Evolutionary conservation across 2,113 vertebrate genomes (phyloP).

Genomic region (Onychostruthus taczanowskii): DNA sequence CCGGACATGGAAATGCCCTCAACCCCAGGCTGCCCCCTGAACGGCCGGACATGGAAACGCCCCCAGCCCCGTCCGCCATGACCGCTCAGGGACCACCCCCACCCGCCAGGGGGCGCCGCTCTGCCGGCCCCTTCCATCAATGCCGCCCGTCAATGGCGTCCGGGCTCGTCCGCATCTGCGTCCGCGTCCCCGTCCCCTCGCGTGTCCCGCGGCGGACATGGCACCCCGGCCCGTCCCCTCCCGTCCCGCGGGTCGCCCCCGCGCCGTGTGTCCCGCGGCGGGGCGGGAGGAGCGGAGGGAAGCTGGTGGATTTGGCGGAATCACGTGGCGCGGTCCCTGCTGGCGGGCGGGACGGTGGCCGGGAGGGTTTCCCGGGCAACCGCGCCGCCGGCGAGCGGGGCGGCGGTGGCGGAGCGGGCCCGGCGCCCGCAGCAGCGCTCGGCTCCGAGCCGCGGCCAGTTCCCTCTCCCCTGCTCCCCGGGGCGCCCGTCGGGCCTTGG

Average conservation of each 20-base stretch:
- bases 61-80: accelerated
- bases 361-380: slow-evolving; percentile 22
- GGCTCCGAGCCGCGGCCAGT: not conserved
- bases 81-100: accelerated
- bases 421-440: no score
- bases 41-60: accelerated
- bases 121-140: not conserved
- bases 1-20: no score
- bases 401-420: not conserved
- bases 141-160: not conserved
- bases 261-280: not conserved
- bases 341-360: slow-evolving; percentile 30
- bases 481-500: not conserved
- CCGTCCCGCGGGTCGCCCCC: not conserved
- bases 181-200: not conserved
- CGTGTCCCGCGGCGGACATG: not conserved
- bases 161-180: no score
- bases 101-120: not conserved
- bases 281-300: not conserved
- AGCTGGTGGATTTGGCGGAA: accelerated
- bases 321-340: not conserved
- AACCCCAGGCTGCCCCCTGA: accelerated
- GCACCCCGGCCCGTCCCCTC: not conserved
- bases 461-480: not conserved
- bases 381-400: not conserved